Evolutionary conservation across 2,797 vertebrate species (phyloP).

Genomic region (Gallinago stenura): DNA sequence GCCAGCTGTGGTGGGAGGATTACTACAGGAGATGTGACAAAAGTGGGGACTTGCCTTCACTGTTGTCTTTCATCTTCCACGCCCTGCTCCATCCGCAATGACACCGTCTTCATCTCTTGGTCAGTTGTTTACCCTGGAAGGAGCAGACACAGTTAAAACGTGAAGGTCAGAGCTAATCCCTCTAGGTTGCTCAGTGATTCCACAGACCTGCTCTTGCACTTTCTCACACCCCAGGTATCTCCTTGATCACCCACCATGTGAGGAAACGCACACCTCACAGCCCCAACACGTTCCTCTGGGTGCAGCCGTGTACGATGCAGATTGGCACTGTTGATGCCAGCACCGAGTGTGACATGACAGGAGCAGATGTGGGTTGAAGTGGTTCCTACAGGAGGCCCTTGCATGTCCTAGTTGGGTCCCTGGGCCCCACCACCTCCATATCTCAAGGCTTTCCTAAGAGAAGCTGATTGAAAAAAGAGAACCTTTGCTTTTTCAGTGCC

Average conservation of each 20-base stretch:
- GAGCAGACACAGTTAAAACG: background rate
- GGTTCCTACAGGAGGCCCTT: background rate
- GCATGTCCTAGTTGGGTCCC: background rate
- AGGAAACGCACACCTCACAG: background rate
- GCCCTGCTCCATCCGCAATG: background rate
- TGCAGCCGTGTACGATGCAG: background rate
- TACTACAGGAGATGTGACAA: background rate
- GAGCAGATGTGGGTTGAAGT: background rate
- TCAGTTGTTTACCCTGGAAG: background rate
- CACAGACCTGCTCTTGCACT: background rate
- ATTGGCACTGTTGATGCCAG: accelerated
- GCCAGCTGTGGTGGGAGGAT: background rate
- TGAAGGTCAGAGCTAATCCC: background rate
- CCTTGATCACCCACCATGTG: background rate
- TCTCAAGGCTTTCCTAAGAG: background rate
- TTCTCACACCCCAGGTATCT: background rate
- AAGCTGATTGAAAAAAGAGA: background rate
- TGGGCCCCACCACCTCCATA: background rate
- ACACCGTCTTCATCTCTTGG: background rate
- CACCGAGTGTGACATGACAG: accelerated
- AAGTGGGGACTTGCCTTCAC: background rate
- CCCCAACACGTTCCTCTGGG: accelerated
- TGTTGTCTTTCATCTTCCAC: background rate
- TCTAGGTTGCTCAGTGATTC: background rate
- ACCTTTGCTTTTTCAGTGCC: background rate